Conservation (phyloP, 2,113 vertebrate genomes). For the Ondatra zibethicus region DNA sequence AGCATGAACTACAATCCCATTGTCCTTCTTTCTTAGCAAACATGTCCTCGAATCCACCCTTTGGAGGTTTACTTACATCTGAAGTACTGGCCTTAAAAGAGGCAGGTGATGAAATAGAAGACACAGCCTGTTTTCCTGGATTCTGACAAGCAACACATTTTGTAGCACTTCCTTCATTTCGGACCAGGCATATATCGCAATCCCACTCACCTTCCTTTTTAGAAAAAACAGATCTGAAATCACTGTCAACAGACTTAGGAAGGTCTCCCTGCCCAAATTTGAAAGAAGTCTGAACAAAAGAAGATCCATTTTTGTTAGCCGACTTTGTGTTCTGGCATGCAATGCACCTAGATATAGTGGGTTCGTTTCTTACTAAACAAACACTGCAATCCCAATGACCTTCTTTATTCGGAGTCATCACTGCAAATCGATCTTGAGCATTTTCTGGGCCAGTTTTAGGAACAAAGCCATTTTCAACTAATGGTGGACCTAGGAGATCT, state of each 20-base stretch:
- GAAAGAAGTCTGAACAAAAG: conserved; percentile 80
- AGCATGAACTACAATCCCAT: conserved; percentile 90
- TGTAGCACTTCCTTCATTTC: conserved; percentile 86
- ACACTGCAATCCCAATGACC: conserved; percentile 91
- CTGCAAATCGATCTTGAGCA: conserved; percentile 78
- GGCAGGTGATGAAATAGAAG: conserved; percentile 48
- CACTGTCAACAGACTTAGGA: conserved; percentile 78
- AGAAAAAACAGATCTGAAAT: conserved; percentile 78
- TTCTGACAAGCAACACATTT: conserved; percentile 87
- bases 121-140: conserved; percentile 78
- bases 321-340: conserved; percentile 88
- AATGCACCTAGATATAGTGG: conserved; percentile 83
- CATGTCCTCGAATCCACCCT: conserved; percentile 78
- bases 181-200: conserved; percentile 86
- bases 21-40: conserved; percentile 87
- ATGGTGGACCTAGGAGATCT: conserved; percentile 51
- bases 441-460: conserved; percentile 71
- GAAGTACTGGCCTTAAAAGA: conserved; percentile 86
- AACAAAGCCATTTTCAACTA: conserved; percentile 66
- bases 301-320: conserved; percentile 54
- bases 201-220: conserved; percentile 90
- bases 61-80: conserved; percentile 68
- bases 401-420: conserved; percentile 88
- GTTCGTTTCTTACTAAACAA: conserved; percentile 89
- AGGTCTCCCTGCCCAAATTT: conserved; percentile 85